A percentile compares a stretch with the other conserved stretches of the same genome.
phyloP scores from a whole-genome alignment of 2,797 vertebrate genomes.

The Falco rusticolus region DNA sequence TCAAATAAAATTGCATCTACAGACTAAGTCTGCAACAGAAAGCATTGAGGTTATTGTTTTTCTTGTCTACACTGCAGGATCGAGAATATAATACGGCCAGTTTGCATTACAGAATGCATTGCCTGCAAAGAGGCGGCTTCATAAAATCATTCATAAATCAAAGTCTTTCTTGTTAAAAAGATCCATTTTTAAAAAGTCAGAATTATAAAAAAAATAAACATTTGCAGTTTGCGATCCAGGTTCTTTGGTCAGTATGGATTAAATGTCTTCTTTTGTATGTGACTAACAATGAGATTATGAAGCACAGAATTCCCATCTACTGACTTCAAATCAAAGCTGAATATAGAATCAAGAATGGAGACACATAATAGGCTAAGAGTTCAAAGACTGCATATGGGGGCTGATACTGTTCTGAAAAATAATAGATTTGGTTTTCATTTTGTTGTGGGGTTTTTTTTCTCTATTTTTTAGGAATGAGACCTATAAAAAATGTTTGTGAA shows the following conservation, averaged over 20 bases:
- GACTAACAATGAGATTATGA: not conserved
- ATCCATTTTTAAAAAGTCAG: not conserved
- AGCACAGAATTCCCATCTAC: not conserved
- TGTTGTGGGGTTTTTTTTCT: accelerated
- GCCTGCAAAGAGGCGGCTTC: not conserved
- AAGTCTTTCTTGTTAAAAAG: not conserved
- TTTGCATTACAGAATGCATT: not conserved
- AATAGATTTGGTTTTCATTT: accelerated
- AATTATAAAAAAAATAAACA: not conserved
- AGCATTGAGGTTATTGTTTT: not conserved
- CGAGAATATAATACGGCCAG: not conserved
- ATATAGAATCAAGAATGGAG: not conserved
- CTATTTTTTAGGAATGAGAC: not conserved
- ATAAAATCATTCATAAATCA: not conserved
- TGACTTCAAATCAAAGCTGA: not conserved
- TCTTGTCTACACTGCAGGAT: not conserved
- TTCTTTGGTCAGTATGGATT: not conserved
- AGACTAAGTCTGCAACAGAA: not conserved
- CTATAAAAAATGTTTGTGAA: not conserved
- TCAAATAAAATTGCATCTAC: not conserved
- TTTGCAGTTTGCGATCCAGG: not conserved
- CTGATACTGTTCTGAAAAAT: not conserved
- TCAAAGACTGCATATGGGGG: not conserved
- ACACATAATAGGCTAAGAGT: not conserved
- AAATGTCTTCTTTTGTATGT: not conserved